Base-by-base conservation (phyloP, 1,140 invertebrate genomes). In the Musca vetustissima region DNA sequence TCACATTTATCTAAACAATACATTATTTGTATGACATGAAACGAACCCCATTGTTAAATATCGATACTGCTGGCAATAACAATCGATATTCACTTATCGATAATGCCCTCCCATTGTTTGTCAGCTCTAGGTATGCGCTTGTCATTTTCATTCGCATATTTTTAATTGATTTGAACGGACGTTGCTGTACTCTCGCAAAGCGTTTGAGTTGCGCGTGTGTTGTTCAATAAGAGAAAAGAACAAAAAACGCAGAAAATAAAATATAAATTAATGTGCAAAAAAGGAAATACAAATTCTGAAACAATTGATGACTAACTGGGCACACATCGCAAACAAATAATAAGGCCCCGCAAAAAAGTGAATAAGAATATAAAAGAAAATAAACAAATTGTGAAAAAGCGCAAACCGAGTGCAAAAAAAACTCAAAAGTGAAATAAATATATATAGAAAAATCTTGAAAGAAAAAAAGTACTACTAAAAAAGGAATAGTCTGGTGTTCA, bases 101-200 rank as follows among this genome's bases (percentile, higher is more conserved):
- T n/a, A n/a, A n/a, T n/a, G n/a, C n/a, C n/a, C n/a, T n/a, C n/a
- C n/a, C n/a, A n/a, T n/a, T n/a, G n/a, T n/a, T 28, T 28, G 28
- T 28, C 3, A 28, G 3, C 3, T 28, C 28, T 28, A 28, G 28
- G 8, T 3, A 28, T 28, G 28, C 36, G 7, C 6, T 43, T 11
- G 4, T 6, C 36, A 43, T 13, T 11, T 43, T 61, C 57, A 61
- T 61, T 61, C 57, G 57, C 57, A 61, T 61, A 61, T 61, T 61
- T 61, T 14, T 19, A 61, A 61, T 61, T 61, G 28, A 19, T 14
- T 32, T 32, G 28, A 61, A 21, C 28, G 28, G 57, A 61, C 57
- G 57, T 17, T 7, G 32, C n/a, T 32, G 57, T 17, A 61, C 13
- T 43, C 36, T 13, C 28, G 28, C 36, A 7, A 43, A 13, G 36